Percentiles rank a stretch among this genome's conserved stretches.
Evolutionary conservation across 2,888 invertebrate genomes (phyloP).

Genomic region (Acrocyrtus sp.): DNA sequence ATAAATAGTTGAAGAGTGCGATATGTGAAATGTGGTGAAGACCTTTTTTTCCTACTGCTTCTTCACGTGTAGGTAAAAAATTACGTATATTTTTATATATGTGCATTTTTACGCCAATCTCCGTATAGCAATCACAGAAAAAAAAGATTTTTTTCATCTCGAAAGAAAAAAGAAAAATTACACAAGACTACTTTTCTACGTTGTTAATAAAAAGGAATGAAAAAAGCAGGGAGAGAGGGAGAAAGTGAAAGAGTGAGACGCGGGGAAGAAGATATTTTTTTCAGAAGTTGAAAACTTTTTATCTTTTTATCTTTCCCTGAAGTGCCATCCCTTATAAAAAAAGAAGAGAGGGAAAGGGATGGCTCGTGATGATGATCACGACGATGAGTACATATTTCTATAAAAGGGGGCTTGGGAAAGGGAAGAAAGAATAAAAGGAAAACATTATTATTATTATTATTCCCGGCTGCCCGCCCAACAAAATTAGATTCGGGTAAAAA

Average conservation of each 20-base stretch:
- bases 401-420: background rate
- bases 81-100: background rate
- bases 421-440: slow-evolving; percentile 37
- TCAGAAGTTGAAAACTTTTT: slow-evolving; percentile 61
- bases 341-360: background rate
- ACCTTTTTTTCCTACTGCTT: background rate
- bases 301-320: slow-evolving; percentile 64
- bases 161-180: background rate
- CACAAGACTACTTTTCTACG: background rate
- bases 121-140: background rate
- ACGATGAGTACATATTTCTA: background rate
- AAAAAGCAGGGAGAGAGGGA: slow-evolving; percentile 38
- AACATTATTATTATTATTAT: slow-evolving; percentile 63
- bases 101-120: background rate
- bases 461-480: slow-evolving; percentile 59
- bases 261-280: slow-evolving; percentile 47
- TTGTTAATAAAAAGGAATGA: slow-evolving; percentile 61
- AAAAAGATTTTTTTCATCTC: too few species aligned
- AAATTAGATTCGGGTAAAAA: slow-evolving; percentile 58
- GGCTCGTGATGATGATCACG: background rate
- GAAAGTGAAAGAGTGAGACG: slow-evolving; percentile 2
- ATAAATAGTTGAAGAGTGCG: background rate
- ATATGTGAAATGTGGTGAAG: background rate
- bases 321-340: slow-evolving; percentile 62
- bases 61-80: slow-evolving; percentile 1